Percentiles rank a stretch among this genome's conserved stretches.
Evolutionary conservation across 2,113 vertebrate genomes (phyloP).

Genomic region (Acrocephalus arundinaceus): DNA sequence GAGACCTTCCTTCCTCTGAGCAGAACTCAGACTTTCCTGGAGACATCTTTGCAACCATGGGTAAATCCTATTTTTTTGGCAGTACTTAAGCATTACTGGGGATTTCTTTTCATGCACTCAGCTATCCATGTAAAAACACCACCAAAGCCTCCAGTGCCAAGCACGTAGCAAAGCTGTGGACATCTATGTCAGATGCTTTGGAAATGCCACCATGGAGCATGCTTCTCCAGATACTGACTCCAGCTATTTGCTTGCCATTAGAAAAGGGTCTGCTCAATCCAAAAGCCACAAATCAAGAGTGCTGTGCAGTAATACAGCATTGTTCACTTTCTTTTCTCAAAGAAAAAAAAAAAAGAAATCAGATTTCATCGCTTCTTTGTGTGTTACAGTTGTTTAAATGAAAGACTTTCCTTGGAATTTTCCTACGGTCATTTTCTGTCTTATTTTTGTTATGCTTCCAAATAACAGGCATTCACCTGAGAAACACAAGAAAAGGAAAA

Average conservation of each 20-base stretch:
- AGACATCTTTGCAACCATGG: background rate
- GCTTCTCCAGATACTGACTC: background rate
- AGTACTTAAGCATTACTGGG: background rate
- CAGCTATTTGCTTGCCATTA: background rate
- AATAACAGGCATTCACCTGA: background rate
- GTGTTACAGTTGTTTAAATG: background rate
- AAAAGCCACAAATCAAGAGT: background rate
- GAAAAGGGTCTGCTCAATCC: background rate
- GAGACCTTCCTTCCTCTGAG: background rate
- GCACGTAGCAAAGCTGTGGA: background rate
- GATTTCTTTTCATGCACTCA: background rate
- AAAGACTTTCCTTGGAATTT: background rate
- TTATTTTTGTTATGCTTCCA: slow-evolving; percentile 25
- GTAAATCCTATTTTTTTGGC: background rate
- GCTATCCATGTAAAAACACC: background rate
- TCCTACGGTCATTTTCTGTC: slow-evolving; percentile 17
- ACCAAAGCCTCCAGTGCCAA: background rate
- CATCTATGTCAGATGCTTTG: background rate
- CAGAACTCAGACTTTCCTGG: background rate
- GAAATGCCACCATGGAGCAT: background rate
- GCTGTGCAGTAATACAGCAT: background rate
- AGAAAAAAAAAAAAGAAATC: background rate
- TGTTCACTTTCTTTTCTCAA: background rate
- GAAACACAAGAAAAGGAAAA: background rate
- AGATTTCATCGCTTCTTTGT: background rate